A percentile compares a stretch with the other conserved stretches of the same genome.
These are phyloP conservation scores for Passerina amoena DNA, from an alignment of 2,113 vertebrate genomes.

Conservation along the genomic window DNA sequence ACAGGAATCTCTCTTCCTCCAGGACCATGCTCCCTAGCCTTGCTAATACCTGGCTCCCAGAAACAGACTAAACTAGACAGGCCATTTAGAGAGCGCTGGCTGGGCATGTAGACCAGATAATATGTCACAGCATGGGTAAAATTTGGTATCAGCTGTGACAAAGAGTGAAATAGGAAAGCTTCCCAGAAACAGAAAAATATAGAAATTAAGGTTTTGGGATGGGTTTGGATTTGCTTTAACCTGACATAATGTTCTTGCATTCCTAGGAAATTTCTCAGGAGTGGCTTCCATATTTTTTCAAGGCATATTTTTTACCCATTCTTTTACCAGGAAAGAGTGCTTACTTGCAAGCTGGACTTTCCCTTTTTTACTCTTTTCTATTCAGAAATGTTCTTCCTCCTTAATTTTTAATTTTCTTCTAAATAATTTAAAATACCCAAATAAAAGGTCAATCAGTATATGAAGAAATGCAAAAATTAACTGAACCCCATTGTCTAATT, in stretches of 20 bases:
- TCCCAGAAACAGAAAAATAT: not conserved
- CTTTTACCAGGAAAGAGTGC: not conserved
- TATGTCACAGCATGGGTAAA: not conserved
- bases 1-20: not conserved
- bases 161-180: not conserved
- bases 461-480: not conserved
- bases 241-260: not conserved
- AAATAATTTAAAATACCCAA: not conserved
- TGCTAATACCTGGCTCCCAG: not conserved
- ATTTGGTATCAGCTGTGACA: not conserved
- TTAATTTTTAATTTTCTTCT: not conserved
- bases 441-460: not conserved
- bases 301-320: not conserved
- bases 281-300: not conserved
- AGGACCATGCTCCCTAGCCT: not conserved
- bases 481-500: not conserved
- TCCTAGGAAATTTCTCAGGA: not conserved
- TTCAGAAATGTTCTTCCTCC: not conserved
- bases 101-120: not conserved
- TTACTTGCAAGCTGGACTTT: not conserved
- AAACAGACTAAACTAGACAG: not conserved
- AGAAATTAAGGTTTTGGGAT: not conserved
- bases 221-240: not conserved
- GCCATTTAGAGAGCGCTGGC: not conserved
- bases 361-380: not conserved